Conservation (phyloP, 2,113 vertebrate genomes). For the Delphinus delphis region DNA sequence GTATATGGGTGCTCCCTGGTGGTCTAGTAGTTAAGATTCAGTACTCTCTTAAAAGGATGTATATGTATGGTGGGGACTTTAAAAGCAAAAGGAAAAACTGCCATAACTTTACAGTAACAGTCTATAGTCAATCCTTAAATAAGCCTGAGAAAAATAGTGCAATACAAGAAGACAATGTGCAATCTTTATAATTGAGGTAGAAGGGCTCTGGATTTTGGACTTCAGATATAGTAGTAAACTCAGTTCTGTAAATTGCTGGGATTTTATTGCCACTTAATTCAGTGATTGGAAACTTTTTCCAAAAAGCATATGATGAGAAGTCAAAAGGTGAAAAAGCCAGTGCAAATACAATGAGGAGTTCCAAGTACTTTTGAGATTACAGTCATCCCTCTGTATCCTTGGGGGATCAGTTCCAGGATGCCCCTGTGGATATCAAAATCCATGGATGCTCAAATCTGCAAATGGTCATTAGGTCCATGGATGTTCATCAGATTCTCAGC, state of each 20-base stretch:
- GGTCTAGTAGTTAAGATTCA: not conserved
- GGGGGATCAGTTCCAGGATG: not conserved
- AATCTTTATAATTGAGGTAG: not conserved
- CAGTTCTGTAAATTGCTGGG: not conserved
- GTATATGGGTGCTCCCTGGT: not conserved
- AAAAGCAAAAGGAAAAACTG: not conserved
- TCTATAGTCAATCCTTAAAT: not conserved
- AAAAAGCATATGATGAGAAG: not conserved
- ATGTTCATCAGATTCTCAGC: not conserved
- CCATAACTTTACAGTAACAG: not conserved
- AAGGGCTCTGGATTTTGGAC: not conserved
- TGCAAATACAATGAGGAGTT: not conserved
- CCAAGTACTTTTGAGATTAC: not conserved
- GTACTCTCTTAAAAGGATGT: not conserved
- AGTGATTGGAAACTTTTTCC: not conserved
- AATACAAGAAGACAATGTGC: not conserved
- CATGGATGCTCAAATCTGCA: not conserved
- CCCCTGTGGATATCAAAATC: not conserved
- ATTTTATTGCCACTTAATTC: not conserved
- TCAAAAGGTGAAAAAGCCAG: not conserved
- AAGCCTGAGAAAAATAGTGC: not conserved
- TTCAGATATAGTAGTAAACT: not conserved
- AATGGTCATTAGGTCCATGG: not conserved
- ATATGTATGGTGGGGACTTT: not conserved
- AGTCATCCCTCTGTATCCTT: not conserved